Evolutionary conservation across 2,888 invertebrate species (phyloP).

Genomic region (Pteria penguin): DNA sequence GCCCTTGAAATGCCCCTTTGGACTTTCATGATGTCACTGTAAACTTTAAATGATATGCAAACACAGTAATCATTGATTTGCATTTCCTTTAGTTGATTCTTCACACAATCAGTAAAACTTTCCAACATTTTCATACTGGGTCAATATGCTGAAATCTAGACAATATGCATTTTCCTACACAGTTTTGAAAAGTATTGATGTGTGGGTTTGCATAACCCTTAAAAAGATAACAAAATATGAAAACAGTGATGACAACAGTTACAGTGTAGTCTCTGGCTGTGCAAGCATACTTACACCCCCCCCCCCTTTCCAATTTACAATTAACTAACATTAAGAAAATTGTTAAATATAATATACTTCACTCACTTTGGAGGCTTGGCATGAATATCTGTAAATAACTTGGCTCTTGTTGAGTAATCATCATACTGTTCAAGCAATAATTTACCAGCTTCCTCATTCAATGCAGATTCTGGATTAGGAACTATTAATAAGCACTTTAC

Average conservation of each 20-base stretch:
- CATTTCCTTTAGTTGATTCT: too few relatives aligned
- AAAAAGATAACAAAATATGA: not conserved
- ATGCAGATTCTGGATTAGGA: conserved; percentile 97
- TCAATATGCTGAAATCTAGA: too few relatives aligned
- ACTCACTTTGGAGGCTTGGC: conserved; percentile 82
- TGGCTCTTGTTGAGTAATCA: conserved; percentile 92
- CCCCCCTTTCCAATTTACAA: not conserved
- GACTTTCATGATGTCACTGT: too few relatives aligned
- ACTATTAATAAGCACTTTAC: conserved; percentile 97
- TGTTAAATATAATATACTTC: not conserved
- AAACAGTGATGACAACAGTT: not conserved
- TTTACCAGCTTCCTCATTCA: conserved; percentile 98
- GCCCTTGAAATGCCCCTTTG: too few relatives aligned
- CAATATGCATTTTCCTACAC: too few relatives aligned
- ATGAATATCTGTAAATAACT: conserved; percentile 95
- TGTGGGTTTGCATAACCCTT: too few relatives aligned
- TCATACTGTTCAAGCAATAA: conserved; percentile 94
- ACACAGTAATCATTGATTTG: too few relatives aligned
- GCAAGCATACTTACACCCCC: not conserved
- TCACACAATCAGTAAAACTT: too few relatives aligned
- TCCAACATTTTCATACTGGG: too few relatives aligned
- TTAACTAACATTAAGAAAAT: too few relatives aligned
- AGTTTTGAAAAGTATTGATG: too few relatives aligned
- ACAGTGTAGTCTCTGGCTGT: not conserved
- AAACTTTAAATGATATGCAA: too few relatives aligned